phyloP scores from a whole-genome alignment of 1,140 invertebrate genomes.

The Drosophila grimshawi region DNA sequence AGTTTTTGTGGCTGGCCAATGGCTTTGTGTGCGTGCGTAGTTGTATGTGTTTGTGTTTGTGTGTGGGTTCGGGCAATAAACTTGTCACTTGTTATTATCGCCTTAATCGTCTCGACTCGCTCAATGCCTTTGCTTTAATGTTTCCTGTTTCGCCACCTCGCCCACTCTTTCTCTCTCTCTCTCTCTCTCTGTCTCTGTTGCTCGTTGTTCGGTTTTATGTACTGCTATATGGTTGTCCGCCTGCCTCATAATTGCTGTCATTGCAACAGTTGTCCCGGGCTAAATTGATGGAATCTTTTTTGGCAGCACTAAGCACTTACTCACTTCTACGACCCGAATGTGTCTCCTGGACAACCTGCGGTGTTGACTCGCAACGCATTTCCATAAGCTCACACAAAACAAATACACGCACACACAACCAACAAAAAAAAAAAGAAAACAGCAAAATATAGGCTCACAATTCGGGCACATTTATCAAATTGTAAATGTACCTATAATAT shows the following conservation, averaged over 20 bases:
- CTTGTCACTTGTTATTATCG: slow-evolving; percentile 83
- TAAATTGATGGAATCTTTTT: slow-evolving; percentile 64
- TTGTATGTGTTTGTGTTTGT: slow-evolving; percentile 23
- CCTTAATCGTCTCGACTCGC: slow-evolving; percentile 72
- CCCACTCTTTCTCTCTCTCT: slow-evolving; percentile 15
- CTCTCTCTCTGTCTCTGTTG: slow-evolving; percentile 29
- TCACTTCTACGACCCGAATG: slow-evolving; percentile 12
- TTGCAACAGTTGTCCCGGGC: slow-evolving; percentile 70
- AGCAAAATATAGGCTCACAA: slow-evolving; percentile 4
- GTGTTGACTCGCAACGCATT: slow-evolving; percentile 51
- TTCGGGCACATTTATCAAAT: slow-evolving; percentile 66
- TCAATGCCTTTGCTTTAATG: slow-evolving; percentile 62
- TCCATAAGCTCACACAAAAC: slow-evolving; percentile 34
- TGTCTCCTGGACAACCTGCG: slow-evolving; percentile 44
- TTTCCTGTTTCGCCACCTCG: neutral
- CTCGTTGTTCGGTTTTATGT: slow-evolving; percentile 30
- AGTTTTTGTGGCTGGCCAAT: slow-evolving; percentile 41
- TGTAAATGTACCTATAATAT: slow-evolving; percentile 52
- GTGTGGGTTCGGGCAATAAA: slow-evolving; percentile 67
- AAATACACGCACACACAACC: neutral
- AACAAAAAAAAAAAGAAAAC: slow-evolving; percentile 1
- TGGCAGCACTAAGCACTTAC: slow-evolving; percentile 41
- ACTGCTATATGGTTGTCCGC: slow-evolving; percentile 32
- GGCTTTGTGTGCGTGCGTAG: slow-evolving; percentile 12
- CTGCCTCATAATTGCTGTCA: slow-evolving; percentile 70